Evolutionary conservation across 2,113 vertebrate genomes (phyloP).

Genomic region (Polypterus bichir): DNA sequence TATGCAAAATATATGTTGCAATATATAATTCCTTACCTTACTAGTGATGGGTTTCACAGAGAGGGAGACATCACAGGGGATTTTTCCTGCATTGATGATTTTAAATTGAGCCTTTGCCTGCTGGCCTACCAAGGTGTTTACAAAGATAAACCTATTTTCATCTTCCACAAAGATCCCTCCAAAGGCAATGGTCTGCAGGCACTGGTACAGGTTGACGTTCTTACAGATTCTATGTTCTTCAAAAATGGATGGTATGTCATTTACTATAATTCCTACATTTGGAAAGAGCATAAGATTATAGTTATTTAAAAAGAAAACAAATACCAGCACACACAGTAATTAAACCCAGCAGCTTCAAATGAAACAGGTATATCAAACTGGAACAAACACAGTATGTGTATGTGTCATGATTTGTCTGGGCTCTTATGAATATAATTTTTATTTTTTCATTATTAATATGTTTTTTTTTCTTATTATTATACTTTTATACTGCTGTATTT

Average conservation of each 20-base stretch:
- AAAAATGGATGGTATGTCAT: slow-evolving; percentile 58
- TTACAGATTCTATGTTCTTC: slow-evolving; percentile 71
- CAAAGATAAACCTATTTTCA: slow-evolving; percentile 76
- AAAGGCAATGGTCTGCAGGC: slow-evolving; percentile 38
- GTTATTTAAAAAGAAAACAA: too few species aligned
- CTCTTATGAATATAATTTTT: too few species aligned
- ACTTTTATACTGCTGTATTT: too few species aligned
- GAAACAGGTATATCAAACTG: too few species aligned
- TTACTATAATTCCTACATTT: slow-evolving; percentile 44
- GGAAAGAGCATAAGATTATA: not conserved
- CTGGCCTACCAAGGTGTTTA: slow-evolving; percentile 53
- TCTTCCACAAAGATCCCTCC: slow-evolving; percentile 59
- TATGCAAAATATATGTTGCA: too few species aligned
- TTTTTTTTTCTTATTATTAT: too few species aligned
- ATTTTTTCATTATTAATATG: too few species aligned
- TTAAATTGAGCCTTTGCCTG: slow-evolving; percentile 62
- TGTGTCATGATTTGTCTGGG: too few species aligned
- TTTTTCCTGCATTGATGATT: slow-evolving; percentile 56
- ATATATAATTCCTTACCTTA: slow-evolving; percentile 44
- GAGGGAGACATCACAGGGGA: slow-evolving; percentile 56
- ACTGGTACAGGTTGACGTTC: slow-evolving; percentile 36
- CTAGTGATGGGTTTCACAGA: slow-evolving; percentile 37
- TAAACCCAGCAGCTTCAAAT: too few species aligned
- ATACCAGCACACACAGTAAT: too few species aligned
- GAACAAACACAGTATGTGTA: too few species aligned